Percentiles rank a stretch among this genome's conserved stretches.
Evolutionary conservation across 2,888 invertebrate genomes (phyloP).

Genomic region (Luffia ferchaultella): DNA sequence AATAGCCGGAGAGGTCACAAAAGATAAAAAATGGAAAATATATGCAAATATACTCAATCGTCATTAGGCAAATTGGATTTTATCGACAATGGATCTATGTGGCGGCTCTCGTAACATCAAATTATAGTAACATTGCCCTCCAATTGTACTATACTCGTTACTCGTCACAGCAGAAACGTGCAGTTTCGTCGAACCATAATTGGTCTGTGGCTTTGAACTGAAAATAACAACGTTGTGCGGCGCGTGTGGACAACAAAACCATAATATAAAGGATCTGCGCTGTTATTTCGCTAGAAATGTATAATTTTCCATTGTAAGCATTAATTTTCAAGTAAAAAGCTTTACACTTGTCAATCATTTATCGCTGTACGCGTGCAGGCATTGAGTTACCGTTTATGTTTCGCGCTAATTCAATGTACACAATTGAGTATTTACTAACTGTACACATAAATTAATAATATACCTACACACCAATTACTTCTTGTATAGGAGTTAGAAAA

Average conservation of each 20-base stretch:
- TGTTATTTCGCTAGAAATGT: background rate
- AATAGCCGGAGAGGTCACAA: too few relatives aligned
- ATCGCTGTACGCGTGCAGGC: too few relatives aligned
- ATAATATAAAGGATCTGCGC: background rate
- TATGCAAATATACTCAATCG: too few relatives aligned
- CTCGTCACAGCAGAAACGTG: constrained; percentile 27
- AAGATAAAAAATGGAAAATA: too few relatives aligned
- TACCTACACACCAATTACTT: too few relatives aligned
- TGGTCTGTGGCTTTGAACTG: constrained; percentile 28
- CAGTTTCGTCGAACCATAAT: constrained; percentile 32
- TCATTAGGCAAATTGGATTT: background rate
- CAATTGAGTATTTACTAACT: too few relatives aligned
- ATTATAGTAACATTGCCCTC: constrained; percentile 30
- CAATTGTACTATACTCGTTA: constrained; percentile 27
- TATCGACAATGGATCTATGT: background rate
- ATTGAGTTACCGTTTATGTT: too few relatives aligned
- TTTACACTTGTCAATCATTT: too few relatives aligned
- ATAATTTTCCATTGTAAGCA: background rate
- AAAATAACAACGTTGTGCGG: constrained; percentile 27
- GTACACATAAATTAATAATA: too few relatives aligned
- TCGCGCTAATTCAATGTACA: too few relatives aligned
- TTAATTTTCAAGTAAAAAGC: background rate
- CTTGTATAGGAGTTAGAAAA: too few relatives aligned
- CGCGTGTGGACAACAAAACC: background rate
- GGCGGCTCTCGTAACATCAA: constrained; percentile 10